phyloP scores from a whole-genome alignment of 2,113 vertebrate species.

The Istiophorus platypterus region DNA sequence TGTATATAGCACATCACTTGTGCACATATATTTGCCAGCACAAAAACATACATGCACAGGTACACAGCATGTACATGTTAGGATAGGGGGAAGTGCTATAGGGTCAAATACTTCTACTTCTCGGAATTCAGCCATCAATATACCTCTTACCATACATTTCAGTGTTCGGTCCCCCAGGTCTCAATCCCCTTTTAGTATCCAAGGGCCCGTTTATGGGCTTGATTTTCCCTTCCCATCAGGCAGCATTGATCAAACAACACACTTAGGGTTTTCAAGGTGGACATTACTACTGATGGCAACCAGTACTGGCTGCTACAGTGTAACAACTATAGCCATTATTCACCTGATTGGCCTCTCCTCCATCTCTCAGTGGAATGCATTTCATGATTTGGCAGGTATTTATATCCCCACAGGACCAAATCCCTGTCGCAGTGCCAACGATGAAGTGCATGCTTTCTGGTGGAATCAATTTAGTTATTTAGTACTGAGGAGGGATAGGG shows the following conservation, averaged over 20 bases:
- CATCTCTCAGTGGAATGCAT: conserved; percentile 81
- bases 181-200: conserved; percentile 81
- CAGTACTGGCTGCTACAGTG: conserved; percentile 72
- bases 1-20: conserved; percentile 14
- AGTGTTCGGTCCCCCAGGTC: conserved; percentile 75
- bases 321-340: conserved; percentile 84
- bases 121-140: conserved; percentile 79
- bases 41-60: conserved; percentile 13
- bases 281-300: conserved; percentile 85
- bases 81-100: conserved; percentile 58
- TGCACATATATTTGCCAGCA: background rate
- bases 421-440: conserved; percentile 66
- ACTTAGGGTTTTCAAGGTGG: conserved; percentile 83
- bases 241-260: conserved; percentile 84
- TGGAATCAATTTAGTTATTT: conserved; percentile 80
- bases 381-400: conserved; percentile 85
- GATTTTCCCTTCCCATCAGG: conserved; percentile 85
- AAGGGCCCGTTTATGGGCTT: conserved; percentile 84
- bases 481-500: conserved; percentile 69
- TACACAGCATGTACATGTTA: conserved; percentile 34
- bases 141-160: conserved; percentile 79
- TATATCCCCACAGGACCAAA: conserved; percentile 79
- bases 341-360: conserved; percentile 84
- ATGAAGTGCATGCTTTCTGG: conserved; percentile 82
- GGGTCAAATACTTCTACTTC: conserved; percentile 79